These are phyloP conservation scores for Ichneumoninae sp. DNA, from an alignment of 2,888 invertebrate genomes.

Conservation along the genomic window DNA sequence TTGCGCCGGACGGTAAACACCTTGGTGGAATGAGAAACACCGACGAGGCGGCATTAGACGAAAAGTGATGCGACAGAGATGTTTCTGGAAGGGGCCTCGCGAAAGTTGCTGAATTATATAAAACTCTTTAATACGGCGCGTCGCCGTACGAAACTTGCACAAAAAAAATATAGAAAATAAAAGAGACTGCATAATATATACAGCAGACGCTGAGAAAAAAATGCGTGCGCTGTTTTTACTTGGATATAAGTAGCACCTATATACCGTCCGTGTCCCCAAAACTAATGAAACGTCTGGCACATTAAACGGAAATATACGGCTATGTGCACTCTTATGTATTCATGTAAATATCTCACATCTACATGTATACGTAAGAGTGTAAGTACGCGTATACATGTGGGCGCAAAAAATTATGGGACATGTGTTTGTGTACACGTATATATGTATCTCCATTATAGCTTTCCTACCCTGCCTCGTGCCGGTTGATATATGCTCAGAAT, in stretches of 20 bases:
- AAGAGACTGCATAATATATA: neutral
- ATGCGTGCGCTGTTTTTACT: conserved; percentile 16
- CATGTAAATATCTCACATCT: conserved; percentile 25
- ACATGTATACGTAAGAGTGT: neutral
- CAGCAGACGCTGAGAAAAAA: conserved; percentile 7
- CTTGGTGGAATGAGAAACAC: conserved; percentile 31
- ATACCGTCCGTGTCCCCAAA: conserved; percentile 22
- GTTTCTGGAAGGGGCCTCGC: neutral
- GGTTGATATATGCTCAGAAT: conserved; percentile 60
- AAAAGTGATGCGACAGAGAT: conserved; percentile 6
- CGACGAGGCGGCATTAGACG: conserved; percentile 22
- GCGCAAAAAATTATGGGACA: conserved; percentile 34
- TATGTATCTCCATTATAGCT: conserved; percentile 46
- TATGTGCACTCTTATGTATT: conserved; percentile 11
- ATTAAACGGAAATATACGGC: conserved; percentile 47
- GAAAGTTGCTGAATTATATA: neutral
- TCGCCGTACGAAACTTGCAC: neutral
- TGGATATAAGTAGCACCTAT: conserved; percentile 22
- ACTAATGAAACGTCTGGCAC: conserved; percentile 55
- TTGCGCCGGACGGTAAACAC: conserved; percentile 40
- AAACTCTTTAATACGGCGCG: conserved; percentile 11
- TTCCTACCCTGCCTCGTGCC: conserved; percentile 15
- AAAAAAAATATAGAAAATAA: neutral
- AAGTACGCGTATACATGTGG: neutral
- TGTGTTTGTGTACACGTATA: conserved; percentile 26